A percentile compares a stretch with the other conserved stretches of the same genome.
Conservation (phyloP, 1,140 invertebrate species). For the Dolichoris vasculosae region DNA sequence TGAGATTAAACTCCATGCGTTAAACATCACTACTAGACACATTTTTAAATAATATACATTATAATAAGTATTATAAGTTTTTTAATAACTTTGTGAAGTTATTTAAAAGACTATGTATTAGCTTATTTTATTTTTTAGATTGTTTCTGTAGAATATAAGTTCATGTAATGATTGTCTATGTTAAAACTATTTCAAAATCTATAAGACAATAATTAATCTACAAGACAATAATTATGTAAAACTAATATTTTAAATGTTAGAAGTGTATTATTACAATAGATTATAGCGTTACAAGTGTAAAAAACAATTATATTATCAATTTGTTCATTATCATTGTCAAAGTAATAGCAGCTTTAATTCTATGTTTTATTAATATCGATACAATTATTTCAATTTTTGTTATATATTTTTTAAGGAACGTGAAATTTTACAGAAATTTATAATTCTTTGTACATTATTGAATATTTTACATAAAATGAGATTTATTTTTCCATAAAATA, state of each 20-base stretch:
- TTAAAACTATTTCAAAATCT: conserved; percentile 28
- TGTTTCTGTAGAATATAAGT: conserved; percentile 1
- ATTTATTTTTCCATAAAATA: background rate
- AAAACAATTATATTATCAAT: conserved; percentile 45
- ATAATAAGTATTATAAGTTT: conserved; percentile 13
- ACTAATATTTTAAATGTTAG: conserved; percentile 1
- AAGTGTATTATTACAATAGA: background rate
- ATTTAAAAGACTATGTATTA: conserved; percentile 16
- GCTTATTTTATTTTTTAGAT: background rate
- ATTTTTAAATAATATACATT: conserved; percentile 20
- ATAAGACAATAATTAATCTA: conserved; percentile 38
- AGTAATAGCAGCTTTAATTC: conserved; percentile 2
- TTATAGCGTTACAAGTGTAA: conserved; percentile 11
- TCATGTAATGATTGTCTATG: conserved; percentile 35
- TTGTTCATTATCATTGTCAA: conserved; percentile 20
- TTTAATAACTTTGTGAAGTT: conserved; percentile 27
- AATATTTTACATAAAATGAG: too few relatives aligned
- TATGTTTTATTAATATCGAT: conserved; percentile 9
- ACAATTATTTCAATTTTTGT: conserved; percentile 28
- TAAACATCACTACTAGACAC: background rate
- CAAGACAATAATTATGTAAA: too few relatives aligned
- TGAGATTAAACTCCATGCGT: background rate
- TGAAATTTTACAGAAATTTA: conserved; percentile 37
- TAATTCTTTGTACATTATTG: too few relatives aligned
- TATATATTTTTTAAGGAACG: conserved; percentile 39